Evolutionary conservation across 2,113 vertebrate species (phyloP), one percentile per base, ranked within the genome.

Genomic region (Nothobranchius furzeri): DNA sequence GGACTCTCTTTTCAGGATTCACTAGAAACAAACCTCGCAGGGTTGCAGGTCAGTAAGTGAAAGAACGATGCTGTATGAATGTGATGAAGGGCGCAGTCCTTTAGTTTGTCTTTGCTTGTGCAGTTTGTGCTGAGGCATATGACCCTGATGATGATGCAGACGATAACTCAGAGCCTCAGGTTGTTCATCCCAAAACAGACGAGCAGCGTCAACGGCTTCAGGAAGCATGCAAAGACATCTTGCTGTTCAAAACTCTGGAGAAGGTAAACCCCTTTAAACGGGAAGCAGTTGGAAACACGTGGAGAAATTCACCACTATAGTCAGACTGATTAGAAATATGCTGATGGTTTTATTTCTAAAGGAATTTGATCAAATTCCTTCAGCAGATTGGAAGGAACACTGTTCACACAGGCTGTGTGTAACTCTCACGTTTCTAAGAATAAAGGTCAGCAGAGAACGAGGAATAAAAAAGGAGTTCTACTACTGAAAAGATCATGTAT

Each of bases 181-280:
- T 98, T 20, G 91, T 98, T 80, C 86, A 97, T 85, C 96, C 95
- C 51, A 99, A 99, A 94, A 95, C 95, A 50, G 96, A 98, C 60
- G 93, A 93, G 72, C 97, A 98, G 79, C 93, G 96, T 56, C 89
- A 85, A 79, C 90, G 96, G 74, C 93, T 99, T 57, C 96, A 97
- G 91, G 96, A 99, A 3, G 94, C 96, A 7, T 99, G 97, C 87
- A 95, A 91, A 89, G 95, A 98, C 79, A 99, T 98, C 67, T 88
- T 98, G 35, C 89, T 99, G 61, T 99, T 99, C 84, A 98, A 98
- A 93, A 97, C 95, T 60, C 92, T 99, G 60, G 96, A 98, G 76
- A 93, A 95, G 96, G 97, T 99, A 73, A 12, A n/a, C 3, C 13
- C 4, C 2, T 30, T 30, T 30, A 30, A 40, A 9, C 37, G 4